phyloP scores from a whole-genome alignment of 2,113 vertebrate genomes.

The Phocoena phocoena region DNA sequence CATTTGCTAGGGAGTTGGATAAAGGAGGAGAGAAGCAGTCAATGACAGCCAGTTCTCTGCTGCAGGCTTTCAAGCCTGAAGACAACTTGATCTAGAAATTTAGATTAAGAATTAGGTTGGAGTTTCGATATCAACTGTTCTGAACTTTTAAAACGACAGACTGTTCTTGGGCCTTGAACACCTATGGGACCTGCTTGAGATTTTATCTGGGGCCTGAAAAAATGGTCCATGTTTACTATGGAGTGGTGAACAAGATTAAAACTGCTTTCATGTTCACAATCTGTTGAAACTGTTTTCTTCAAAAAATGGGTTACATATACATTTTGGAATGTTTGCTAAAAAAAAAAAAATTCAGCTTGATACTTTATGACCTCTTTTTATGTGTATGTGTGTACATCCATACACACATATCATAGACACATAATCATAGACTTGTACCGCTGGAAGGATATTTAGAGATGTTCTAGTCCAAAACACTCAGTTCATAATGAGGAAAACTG shows the following conservation, averaged over 20 bases:
- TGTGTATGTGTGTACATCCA: not conserved
- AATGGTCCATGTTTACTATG: not conserved
- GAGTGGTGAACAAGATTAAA: not conserved
- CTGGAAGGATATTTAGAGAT: not conserved
- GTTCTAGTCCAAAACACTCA: not conserved
- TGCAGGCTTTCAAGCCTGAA: not conserved
- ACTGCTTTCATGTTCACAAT: not conserved
- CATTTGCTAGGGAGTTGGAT: not conserved
- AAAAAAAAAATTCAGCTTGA: not conserved
- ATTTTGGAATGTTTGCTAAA: not conserved
- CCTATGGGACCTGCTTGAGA: not conserved
- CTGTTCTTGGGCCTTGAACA: not conserved
- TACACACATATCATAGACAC: not conserved
- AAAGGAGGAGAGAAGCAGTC: not conserved
- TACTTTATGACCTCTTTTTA: not conserved
- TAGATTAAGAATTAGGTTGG: not conserved
- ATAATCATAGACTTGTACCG: not conserved
- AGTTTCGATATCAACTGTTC: not conserved
- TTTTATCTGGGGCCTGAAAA: not conserved
- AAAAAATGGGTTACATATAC: not conserved
- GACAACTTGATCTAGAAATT: not conserved
- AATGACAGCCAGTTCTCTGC: not conserved
- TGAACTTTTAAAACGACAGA: not conserved
- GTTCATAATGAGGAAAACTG: not conserved
- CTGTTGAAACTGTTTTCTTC: not conserved